Evolutionary conservation across 2,113 vertebrate species (phyloP), one percentile per base, ranked within the genome.

Genomic region (Aptenodytes patagonicus): DNA sequence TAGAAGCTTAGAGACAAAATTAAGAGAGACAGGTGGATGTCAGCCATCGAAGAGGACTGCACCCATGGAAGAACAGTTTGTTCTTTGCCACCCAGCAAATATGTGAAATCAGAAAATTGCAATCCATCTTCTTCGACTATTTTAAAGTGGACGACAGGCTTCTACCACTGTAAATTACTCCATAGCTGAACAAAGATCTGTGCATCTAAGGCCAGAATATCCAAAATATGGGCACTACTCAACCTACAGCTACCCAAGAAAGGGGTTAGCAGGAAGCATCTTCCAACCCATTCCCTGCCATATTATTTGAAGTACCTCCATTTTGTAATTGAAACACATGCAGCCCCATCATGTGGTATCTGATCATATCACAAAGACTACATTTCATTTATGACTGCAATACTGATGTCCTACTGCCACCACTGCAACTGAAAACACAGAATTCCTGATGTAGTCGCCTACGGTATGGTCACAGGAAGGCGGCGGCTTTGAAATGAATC

Each of bases 381-480:
- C 0, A 0, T 32, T 87, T 54, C 38, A 29, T 26, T 72, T 38
- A 4, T 8, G 31, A 57, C 34, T 52, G n/a, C 34, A 89, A n/a
- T 6, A 51, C 4, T 44, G 51, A 55, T 31, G 42, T 52, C n/a
- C 71, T 93, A 34, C 20, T 49, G 82, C 25, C 71, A 77, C 11
- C 60, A 49, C 24, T 64, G 36, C 31, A 57, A 49, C 69, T 38
- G 40, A 93, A 89, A 89, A 78, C 0, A 4, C 40, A n/a, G 2
- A 80, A 46, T 34, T 90, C 36, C 58, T 83, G 49, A 61, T 31
- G 7, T 0, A 46, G 51, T 68, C 44, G 57, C 70, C 58, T 57
- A 44, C 0, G 0, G 31, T 31, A 87, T 1, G 6, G 52, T 31
- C 38, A 79, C 24, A 76, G 14, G 65, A 69, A 79, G 51, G 10